Evolutionary conservation across 2,888 invertebrate genomes (phyloP), one percentile per base, ranked within the genome.

Genomic region (Drosophila mimetica): DNA sequence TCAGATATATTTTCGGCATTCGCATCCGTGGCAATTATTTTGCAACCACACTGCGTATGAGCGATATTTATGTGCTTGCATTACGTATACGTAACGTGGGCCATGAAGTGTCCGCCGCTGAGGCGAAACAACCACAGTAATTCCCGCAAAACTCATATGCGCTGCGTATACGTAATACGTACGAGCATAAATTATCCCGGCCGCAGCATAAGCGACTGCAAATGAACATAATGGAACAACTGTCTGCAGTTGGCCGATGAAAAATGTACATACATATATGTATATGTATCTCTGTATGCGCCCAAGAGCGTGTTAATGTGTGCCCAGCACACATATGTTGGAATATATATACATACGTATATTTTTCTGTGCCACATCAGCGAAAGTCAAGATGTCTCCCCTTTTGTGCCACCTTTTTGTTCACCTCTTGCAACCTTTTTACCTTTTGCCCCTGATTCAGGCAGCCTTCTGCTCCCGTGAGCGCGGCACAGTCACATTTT

Each of bases 381-480:
- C 53, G 41, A 50, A 78, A 75, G 87, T 84, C 82, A 86, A 86
- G 76, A 66, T 71, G 55, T 11, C 50, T 36, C 46, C 47, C 42
- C 48, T 42, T 42, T n/a, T 42, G n/a, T n/a, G n/a, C 6, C 41
- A 42, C 41, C 39, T 39, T 41, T 44, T 44, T 44, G n/a, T n/a
- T 16, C 63, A 37, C 60, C 60, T 39, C 34, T 4, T 6, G 55
- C 60, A 61, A 61, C 63, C 63, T 61, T 67, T 60, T 60, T 46
- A 67, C 67, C 67, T 67, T 67, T 53, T 67, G 71, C 37, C 61
- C 61, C 61, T 50, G 60, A 48, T 55, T 69, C 66, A 58, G 46
- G 4, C 42, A 22, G 42, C 18, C 55, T 28, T 42, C 25, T 67
- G 53, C 42, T 47, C 48, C 16, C 47, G 48, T 53, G 52, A 46